A percentile compares a stretch with the other conserved stretches of the same genome.
phyloP scores from a whole-genome alignment of 2,113 vertebrate species.

The Pagrus major region DNA sequence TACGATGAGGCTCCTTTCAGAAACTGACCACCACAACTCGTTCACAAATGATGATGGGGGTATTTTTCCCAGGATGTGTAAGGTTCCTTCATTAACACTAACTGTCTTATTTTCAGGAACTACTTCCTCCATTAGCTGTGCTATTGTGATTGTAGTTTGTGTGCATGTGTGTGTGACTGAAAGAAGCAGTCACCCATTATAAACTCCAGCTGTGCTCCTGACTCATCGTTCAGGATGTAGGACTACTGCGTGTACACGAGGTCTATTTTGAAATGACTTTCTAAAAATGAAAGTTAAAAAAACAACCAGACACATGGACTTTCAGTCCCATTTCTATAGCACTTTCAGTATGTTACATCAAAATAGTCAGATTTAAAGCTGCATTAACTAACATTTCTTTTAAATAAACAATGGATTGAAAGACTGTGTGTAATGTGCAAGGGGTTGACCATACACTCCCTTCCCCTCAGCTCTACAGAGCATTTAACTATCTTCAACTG shows the following conservation, averaged over 20 bases:
- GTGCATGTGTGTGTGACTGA: not conserved
- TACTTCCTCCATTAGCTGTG: too few species aligned
- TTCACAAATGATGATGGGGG: not conserved
- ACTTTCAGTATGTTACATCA: too few species aligned
- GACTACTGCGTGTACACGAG: not conserved
- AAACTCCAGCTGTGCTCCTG: not conserved
- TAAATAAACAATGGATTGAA: not conserved
- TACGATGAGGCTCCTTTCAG: not conserved
- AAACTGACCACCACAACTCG: not conserved
- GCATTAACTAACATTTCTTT: not conserved
- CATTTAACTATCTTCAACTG: not conserved
- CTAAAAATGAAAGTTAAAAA: not conserved
- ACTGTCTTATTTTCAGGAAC: too few species aligned
- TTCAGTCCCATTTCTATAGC: not conserved
- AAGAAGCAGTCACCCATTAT: not conserved
- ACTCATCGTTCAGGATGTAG: not conserved
- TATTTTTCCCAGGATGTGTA: conserved; percentile 8
- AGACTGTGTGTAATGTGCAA: not conserved
- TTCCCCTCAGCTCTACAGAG: too few species aligned
- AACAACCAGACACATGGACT: not conserved
- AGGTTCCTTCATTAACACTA: too few species aligned
- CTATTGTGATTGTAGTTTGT: not conserved
- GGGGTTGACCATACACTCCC: not conserved
- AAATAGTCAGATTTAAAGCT: not conserved
- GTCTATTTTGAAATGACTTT: not conserved